These are phyloP conservation scores for Clarias magur DNA, from an alignment of 2,113 vertebrate species.

Conservation along the genomic window DNA sequence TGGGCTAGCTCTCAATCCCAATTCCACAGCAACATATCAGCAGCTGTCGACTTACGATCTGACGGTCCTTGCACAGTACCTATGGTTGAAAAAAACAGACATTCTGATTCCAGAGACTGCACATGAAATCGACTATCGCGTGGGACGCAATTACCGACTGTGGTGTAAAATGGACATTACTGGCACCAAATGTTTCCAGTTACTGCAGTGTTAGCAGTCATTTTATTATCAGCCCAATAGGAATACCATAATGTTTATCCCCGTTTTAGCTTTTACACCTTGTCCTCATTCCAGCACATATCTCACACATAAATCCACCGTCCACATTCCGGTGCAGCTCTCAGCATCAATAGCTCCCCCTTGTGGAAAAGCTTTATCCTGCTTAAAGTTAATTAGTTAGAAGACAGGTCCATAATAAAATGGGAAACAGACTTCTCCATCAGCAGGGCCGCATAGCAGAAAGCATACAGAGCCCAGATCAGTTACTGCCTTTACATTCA, in stretches of 20 bases:
- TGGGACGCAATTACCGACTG: background rate
- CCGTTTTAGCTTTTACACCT: background rate
- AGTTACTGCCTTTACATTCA: background rate
- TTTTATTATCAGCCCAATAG: background rate
- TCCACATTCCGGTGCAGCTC: background rate
- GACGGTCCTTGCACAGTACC: background rate
- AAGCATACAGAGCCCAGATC: slow-evolving; percentile 8
- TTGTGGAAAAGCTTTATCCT: background rate
- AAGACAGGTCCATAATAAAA: background rate
- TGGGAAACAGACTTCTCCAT: background rate
- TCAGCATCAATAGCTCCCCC: background rate
- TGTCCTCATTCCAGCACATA: background rate
- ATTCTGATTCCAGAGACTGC: background rate
- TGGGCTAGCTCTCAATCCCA: background rate
- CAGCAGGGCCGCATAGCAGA: slow-evolving; percentile 27
- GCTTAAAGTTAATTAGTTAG: background rate
- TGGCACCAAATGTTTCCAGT: background rate
- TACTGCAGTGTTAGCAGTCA: background rate
- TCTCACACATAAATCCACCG: background rate
- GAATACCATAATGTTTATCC: background rate
- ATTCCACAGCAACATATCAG: background rate
- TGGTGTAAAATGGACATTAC: background rate
- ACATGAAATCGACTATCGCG: background rate
- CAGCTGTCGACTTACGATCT: background rate
- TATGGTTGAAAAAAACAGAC: background rate